phyloP scores from a whole-genome alignment of 30 jellyfish, hydroid and myxozoan species.

The Aurelia coerulea region DNA sequence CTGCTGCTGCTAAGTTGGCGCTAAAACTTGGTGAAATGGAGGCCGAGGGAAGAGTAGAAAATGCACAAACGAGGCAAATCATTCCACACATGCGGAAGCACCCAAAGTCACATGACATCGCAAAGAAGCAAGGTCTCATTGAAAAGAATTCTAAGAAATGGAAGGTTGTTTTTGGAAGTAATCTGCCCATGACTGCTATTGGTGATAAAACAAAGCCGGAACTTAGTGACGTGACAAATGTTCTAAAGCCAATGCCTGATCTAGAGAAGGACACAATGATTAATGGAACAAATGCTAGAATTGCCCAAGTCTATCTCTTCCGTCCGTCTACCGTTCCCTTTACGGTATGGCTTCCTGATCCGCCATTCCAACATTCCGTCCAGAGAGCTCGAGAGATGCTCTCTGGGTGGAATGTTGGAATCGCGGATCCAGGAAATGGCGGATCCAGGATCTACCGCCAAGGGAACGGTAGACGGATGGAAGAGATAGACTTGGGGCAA shows the following conservation, averaged over 20 bases:
- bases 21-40: slow-evolving; percentile 67
- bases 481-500: too few species aligned
- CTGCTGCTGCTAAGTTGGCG: slow-evolving; percentile 62
- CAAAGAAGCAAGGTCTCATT: slow-evolving; percentile 43
- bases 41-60: background rate
- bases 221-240: slow-evolving; percentile 9
- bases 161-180: background rate
- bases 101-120: slow-evolving; percentile 27
- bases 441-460: too few species aligned
- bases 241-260: slow-evolving; percentile 27
- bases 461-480: too few species aligned
- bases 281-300: background rate
- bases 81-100: slow-evolving; percentile 63
- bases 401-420: too few species aligned
- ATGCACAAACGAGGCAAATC: slow-evolving; percentile 11
- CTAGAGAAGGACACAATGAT: background rate
- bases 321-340: too few species aligned
- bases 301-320: too few species aligned
- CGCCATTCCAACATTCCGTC: too few species aligned
- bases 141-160: slow-evolving; percentile 4
- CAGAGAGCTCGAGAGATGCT: too few species aligned
- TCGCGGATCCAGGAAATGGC: too few species aligned
- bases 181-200: background rate
- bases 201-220: slow-evolving; percentile 29
- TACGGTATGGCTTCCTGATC: too few species aligned